Conservation (phyloP, 2,113 vertebrate species). For the Nerophis ophidion region DNA sequence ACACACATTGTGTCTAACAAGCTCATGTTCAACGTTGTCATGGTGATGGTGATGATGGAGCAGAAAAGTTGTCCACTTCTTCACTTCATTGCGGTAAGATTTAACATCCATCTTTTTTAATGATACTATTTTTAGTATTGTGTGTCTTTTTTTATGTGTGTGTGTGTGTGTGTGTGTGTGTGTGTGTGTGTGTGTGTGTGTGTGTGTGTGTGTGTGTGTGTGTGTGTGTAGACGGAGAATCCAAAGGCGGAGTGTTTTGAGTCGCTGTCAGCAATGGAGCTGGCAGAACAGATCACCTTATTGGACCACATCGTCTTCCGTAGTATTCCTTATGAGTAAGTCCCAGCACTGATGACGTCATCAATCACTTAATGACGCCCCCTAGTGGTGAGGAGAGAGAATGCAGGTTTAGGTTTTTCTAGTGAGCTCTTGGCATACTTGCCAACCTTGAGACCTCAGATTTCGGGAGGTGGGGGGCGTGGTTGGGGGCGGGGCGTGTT, state of each 20-base stretch:
- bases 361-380: not conserved
- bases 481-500: no score
- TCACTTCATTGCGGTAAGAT: constrained; percentile 68
- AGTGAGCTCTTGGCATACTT: no score
- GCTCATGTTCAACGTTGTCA: no score
- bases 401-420: not conserved
- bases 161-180: no score
- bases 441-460: no score
- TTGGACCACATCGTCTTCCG: constrained; percentile 92
- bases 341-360: constrained; percentile 15
- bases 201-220: not conserved
- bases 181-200: no score
- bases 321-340: constrained; percentile 95
- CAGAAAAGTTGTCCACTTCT: constrained; percentile 67
- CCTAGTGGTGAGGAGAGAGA: not conserved
- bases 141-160: not conserved
- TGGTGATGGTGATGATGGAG: not conserved
- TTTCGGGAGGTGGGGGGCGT: no score
- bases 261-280: constrained; percentile 90
- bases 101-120: not conserved
- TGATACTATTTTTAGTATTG: not conserved
- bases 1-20: no score
- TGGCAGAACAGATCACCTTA: constrained; percentile 95
- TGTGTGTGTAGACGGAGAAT: constrained; percentile 73
- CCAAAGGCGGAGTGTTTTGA: constrained; percentile 86